A percentile compares a stretch with the other conserved stretches of the same genome.
Conservation (phyloP, 1,140 invertebrate species). For the Anoplolepis gracilipes region DNA sequence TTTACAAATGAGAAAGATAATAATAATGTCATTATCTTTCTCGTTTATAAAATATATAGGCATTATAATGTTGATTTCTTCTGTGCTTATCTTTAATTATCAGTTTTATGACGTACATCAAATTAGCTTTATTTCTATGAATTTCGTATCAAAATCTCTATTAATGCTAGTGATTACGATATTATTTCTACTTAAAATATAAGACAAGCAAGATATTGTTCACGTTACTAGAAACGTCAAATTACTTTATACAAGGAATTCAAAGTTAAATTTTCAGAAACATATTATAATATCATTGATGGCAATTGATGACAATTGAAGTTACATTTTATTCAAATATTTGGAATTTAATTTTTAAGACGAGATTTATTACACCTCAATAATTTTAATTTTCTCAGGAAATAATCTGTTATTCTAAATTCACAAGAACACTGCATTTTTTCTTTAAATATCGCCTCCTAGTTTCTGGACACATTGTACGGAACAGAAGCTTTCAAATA, state of each 20-base stretch:
- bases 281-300: neutral
- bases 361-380: neutral
- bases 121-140: neutral
- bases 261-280: neutral
- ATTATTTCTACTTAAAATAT: neutral
- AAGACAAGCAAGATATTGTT: neutral
- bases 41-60: too few relatives aligned
- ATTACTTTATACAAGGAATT: neutral
- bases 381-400: neutral
- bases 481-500: neutral
- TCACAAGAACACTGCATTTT: neutral
- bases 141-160: neutral
- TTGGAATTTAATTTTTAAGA: neutral
- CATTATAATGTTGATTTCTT: constrained; percentile 42
- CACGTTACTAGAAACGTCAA: too few relatives aligned
- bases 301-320: neutral
- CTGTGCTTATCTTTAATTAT: constrained; percentile 31
- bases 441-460: neutral
- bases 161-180: neutral
- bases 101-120: neutral
- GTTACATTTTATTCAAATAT: constrained; percentile 7
- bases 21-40: constrained; percentile 21
- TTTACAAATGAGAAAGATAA: neutral
- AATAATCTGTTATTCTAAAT: neutral
- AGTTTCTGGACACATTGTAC: neutral